These are phyloP conservation scores for Chaunax sp. DNA, from an alignment of 2,797 vertebrate genomes.

Conservation along the genomic window DNA sequence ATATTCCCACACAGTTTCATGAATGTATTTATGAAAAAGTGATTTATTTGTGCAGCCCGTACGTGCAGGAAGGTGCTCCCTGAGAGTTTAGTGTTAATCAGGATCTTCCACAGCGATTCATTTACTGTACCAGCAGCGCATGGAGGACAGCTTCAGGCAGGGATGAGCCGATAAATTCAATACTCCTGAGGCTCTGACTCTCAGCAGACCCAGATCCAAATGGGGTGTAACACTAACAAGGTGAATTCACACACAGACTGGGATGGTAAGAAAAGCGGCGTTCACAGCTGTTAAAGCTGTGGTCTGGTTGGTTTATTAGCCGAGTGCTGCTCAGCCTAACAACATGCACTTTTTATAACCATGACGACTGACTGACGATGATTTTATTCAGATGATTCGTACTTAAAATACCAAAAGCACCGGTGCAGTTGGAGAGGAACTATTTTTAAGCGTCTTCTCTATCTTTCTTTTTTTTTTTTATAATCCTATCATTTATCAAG, in stretches of 20 bases:
- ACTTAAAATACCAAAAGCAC: not conserved
- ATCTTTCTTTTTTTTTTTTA: no score
- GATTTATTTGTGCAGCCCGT: no score
- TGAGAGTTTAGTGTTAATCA: slow-evolving; percentile 11
- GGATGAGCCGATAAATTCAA: slow-evolving; percentile 41
- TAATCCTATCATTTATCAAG: slow-evolving; percentile 10
- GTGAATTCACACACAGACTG: slow-evolving; percentile 17
- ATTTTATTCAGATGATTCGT: slow-evolving; percentile 5
- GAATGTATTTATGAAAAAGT: no score
- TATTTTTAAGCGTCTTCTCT: no score
- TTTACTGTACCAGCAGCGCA: slow-evolving; percentile 39
- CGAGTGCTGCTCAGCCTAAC: slow-evolving; percentile 9
- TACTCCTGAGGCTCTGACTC: slow-evolving; percentile 25
- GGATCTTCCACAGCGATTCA: slow-evolving; percentile 32
- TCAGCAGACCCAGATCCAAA: slow-evolving; percentile 38
- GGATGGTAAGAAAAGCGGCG: slow-evolving; percentile 28
- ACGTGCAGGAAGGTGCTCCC: no score
- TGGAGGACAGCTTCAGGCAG: slow-evolving; percentile 37
- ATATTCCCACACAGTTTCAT: not conserved
- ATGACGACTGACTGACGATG: not conserved
- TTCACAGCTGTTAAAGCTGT: not conserved
- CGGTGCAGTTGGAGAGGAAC: not conserved
- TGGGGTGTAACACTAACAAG: slow-evolving; percentile 26
- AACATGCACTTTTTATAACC: not conserved
- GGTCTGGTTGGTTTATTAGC: slow-evolving; percentile 3